Evolutionary conservation across 1,140 invertebrate species (phyloP), one percentile per base, ranked within the genome.

Genomic region (Caerostris extrusa): DNA sequence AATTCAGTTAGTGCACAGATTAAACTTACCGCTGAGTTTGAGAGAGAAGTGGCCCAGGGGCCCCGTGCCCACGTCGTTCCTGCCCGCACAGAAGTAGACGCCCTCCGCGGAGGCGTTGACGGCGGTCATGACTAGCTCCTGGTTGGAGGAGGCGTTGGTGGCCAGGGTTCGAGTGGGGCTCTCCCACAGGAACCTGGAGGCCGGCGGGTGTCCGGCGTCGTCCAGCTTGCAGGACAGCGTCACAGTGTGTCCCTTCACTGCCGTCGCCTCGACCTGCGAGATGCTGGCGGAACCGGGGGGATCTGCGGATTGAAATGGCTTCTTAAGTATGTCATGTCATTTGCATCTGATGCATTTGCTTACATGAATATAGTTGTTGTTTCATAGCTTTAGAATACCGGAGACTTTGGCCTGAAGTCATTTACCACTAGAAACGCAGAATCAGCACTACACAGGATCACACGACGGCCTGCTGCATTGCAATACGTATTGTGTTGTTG

Each of bases 51-150:
- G 97, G 3, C 97, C 98, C 3, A 97, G 96, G 85, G 97, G 96
- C 3, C 98, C 98, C 95, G 97, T 97, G 0, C 98, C 98, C 5
- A 98, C 98, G 53, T 97, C 97, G 95, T 98, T 98, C 95, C 97
- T 97, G 0, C 98, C 98, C 93, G 97, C 97, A 95, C 98, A 99
- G 2, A 98, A 98, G 96, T 98, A 98, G 96, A 98, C 98, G 94
- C 98, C 97, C 69, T 98, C 96, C 50, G 97, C 98, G 95, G 98
- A 97, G 56, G 98, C 96, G 50, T 14, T 89, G 12, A 93, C 90
- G 1, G 58, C 34, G 6, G 82, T 90, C 88, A 92, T 94, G n/a
- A 8, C 71, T 7, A 92, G 81, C 12, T 90, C 71, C 7, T 77
- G 93, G 10, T 93, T 67, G 8, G 71, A 64, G 3, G 55, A 57